Conservation (phyloP, 2,113 vertebrate species). For the Brevimyrus niger region DNA sequence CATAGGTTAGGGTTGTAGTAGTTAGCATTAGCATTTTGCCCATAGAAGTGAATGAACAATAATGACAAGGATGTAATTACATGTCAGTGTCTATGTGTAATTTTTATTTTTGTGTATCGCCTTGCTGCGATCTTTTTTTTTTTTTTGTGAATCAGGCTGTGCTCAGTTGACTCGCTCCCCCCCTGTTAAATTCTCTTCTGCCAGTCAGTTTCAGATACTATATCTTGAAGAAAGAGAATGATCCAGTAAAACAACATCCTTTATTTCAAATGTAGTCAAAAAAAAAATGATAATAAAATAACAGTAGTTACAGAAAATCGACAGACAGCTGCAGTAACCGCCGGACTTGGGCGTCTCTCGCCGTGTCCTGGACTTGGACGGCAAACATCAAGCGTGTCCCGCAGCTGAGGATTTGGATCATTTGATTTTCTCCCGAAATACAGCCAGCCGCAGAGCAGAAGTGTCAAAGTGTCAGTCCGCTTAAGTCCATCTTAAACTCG, state of each 20-base stretch:
- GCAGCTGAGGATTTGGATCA: conserved; percentile 21
- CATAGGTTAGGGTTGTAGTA: no score
- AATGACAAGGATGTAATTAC: no score
- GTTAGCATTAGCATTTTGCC: no score
- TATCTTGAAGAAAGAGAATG: neutral
- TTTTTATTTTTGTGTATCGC: neutral
- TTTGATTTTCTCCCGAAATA: conserved; percentile 6
- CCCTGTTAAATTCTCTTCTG: neutral
- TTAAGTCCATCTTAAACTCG: neutral
- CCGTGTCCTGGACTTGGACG: conserved; percentile 32
- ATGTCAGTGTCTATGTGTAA: neutral
- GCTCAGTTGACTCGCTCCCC: neutral
- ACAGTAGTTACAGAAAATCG: conserved; percentile 59
- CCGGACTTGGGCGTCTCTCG: conserved; percentile 37
- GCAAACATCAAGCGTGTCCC: conserved; percentile 29
- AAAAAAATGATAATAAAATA: conserved; percentile 31
- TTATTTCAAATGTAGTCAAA: conserved; percentile 66
- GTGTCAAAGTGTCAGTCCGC: neutral
- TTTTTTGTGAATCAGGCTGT: neutral
- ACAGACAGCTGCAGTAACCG: conserved; percentile 49
- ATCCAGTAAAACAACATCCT: conserved; percentile 49
- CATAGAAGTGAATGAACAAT: no score
- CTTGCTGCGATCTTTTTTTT: neutral
- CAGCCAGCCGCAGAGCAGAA: conserved; percentile 4
- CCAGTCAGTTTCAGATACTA: neutral